A percentile compares a stretch with the other conserved stretches of the same genome.
Evolutionary conservation across 1,140 invertebrate genomes (phyloP).

Genomic region (Microvelia longipes): DNA sequence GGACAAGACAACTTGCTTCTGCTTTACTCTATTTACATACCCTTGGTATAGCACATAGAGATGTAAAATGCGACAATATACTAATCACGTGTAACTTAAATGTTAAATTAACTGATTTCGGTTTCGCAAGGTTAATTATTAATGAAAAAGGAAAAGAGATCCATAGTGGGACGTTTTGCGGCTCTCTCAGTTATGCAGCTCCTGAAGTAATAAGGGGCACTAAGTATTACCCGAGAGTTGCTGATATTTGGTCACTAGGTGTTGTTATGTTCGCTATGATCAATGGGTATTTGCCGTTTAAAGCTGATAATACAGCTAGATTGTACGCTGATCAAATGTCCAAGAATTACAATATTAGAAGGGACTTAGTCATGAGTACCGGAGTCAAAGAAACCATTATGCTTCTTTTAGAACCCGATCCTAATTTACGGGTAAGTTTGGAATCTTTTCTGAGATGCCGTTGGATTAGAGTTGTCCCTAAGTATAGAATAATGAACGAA

Average conservation of each 20-base stretch:
- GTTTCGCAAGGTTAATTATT: slow-evolving; percentile 43
- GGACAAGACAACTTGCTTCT: slow-evolving; percentile 48
- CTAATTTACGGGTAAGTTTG: not conserved
- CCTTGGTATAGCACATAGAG: slow-evolving; percentile 54
- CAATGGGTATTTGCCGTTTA: slow-evolving; percentile 65
- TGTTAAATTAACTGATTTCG: slow-evolving; percentile 67
- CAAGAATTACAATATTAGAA: slow-evolving; percentile 10
- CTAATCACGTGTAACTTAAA: slow-evolving; percentile 51
- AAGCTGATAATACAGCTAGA: slow-evolving; percentile 32
- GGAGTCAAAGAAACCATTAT: not conserved
- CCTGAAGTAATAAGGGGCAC: slow-evolving; percentile 40
- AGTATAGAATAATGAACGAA: not conserved
- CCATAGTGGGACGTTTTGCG: slow-evolving; percentile 50
- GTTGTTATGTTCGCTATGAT: slow-evolving; percentile 53
- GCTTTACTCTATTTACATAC: slow-evolving; percentile 53
- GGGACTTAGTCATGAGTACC: slow-evolving; percentile 3
- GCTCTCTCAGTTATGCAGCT: slow-evolving; percentile 50
- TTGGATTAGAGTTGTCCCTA: slow-evolving; percentile 3
- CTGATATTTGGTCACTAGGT: slow-evolving; percentile 52
- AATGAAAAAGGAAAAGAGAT: slow-evolving; percentile 33
- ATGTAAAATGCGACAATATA: slow-evolving; percentile 65
- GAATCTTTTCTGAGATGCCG: slow-evolving; percentile 2
- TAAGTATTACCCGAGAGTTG: slow-evolving; percentile 43
- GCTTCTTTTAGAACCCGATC: slow-evolving; percentile 3
- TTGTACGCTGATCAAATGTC: slow-evolving; percentile 32